Percentiles rank a stretch among this genome's conserved stretches.
phyloP scores from a whole-genome alignment of 2,797 vertebrate species.

The Anableps anableps region DNA sequence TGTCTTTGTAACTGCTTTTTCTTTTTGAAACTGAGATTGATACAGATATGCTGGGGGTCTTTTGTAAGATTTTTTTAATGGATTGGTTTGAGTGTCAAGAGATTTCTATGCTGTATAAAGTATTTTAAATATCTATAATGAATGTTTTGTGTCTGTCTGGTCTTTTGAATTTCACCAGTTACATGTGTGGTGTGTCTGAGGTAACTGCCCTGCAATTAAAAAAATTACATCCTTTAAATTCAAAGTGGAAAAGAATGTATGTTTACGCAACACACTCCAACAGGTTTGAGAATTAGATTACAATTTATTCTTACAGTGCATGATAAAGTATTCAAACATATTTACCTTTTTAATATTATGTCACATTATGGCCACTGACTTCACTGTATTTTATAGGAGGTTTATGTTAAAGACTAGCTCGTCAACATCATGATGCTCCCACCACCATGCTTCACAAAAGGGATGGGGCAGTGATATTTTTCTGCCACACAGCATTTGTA shows the following conservation, averaged over 20 bases:
- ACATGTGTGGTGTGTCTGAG: constrained; percentile 30
- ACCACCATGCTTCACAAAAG: background rate
- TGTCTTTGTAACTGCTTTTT: constrained; percentile 74
- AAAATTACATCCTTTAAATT: background rate
- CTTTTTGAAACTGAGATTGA: constrained; percentile 70
- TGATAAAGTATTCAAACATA: background rate
- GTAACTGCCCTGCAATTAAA: background rate
- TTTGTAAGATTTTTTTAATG: constrained; percentile 85
- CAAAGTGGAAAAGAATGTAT: background rate
- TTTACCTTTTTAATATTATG: background rate
- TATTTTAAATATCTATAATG: constrained; percentile 86
- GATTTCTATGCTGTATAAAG: constrained; percentile 86
- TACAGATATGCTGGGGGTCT: constrained; percentile 52
- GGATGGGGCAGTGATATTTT: background rate
- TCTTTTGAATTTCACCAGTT: constrained; percentile 44
- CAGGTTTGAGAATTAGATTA: constrained; percentile 22
- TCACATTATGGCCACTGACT: background rate
- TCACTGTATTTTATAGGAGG: background rate
- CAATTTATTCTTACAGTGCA: constrained; percentile 11
- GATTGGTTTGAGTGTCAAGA: constrained; percentile 76
- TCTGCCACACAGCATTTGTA: background rate
- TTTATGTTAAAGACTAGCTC: background rate
- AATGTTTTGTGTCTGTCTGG: constrained; percentile 72
- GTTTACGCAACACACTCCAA: background rate
- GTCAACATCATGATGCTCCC: background rate